Conservation (phyloP, 37 sponge, comb jelly and placozoan species). For the Ephydatia muelleri region DNA sequence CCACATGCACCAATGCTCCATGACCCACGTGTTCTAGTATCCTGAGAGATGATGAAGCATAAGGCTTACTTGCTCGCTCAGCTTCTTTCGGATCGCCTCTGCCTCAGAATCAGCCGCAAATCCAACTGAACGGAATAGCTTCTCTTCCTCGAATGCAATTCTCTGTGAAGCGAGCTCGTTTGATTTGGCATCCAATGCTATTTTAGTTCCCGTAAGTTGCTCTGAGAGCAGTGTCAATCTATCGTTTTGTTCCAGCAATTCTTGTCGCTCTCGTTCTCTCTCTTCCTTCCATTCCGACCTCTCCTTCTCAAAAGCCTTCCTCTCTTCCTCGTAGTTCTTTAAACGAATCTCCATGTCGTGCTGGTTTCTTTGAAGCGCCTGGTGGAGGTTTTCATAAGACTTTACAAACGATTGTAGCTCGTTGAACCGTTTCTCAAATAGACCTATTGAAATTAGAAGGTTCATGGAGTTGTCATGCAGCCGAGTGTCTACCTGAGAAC, state of each 20-base stretch:
- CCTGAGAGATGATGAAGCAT: too few species aligned
- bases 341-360: slow-evolving; percentile 38
- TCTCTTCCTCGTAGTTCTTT: slow-evolving; percentile 37
- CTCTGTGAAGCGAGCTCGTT: slow-evolving; percentile 68
- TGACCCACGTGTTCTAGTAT: too few species aligned
- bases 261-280: slow-evolving; percentile 53
- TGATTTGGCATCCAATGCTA: slow-evolving; percentile 57
- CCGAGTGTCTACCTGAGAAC: slow-evolving; percentile 31
- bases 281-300: slow-evolving; percentile 68
- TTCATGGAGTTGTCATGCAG: background rate
- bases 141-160: slow-evolving; percentile 87
- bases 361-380: slow-evolving; percentile 40
- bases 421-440: slow-evolving; percentile 58
- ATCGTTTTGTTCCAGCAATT: slow-evolving; percentile 79
- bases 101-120: slow-evolving; percentile 64
- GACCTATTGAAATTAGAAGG: slow-evolving; percentile 5
- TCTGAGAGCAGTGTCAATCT: slow-evolving; percentile 70
- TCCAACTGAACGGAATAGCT: slow-evolving; percentile 20
- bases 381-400: slow-evolving; percentile 24
- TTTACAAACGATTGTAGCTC: slow-evolving; percentile 36
- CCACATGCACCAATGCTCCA: too few species aligned
- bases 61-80: slow-evolving; percentile 57
- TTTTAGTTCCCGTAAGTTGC: slow-evolving; percentile 71
- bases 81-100: slow-evolving; percentile 52
- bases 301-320: slow-evolving; percentile 51